Conservation (phyloP, 2,113 vertebrate genomes). For the Mastomys natalensis region DNA sequence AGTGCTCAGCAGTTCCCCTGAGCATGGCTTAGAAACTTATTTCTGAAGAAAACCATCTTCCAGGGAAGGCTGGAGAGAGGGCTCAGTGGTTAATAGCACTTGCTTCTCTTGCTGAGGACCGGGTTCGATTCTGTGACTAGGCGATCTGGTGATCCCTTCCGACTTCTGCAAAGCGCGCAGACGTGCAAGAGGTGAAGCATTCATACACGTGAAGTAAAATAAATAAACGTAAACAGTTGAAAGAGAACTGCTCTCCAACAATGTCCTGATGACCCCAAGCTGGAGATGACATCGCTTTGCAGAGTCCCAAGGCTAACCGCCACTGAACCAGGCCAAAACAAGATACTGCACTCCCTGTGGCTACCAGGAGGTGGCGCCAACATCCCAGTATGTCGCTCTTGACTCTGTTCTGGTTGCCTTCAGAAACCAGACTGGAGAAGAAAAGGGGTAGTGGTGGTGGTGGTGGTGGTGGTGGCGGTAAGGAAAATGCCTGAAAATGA, state of each 20-base stretch:
- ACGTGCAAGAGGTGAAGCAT: background rate
- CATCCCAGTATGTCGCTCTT: background rate
- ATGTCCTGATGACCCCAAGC: background rate
- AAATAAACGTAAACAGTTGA: background rate
- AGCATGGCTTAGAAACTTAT: background rate
- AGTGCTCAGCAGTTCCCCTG: background rate
- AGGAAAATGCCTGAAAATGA: too few species aligned
- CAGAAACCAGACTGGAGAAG: background rate
- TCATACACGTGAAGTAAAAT: background rate
- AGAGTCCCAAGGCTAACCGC: background rate
- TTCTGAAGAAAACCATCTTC: background rate
- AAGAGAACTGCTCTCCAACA: background rate
- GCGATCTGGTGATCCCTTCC: background rate
- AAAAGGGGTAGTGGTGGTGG: background rate
- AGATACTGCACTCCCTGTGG: slow-evolving; percentile 30
- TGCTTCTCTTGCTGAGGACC: background rate
- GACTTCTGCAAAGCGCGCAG: background rate
- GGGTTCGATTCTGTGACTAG: background rate
- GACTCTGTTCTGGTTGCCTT: too few species aligned
- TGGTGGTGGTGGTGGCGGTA: background rate
- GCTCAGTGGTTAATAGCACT: background rate
- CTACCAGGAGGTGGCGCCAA: slow-evolving; percentile 65
- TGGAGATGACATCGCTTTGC: background rate
- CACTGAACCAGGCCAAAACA: fast-evolving
- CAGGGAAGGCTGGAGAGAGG: background rate